These are phyloP conservation scores for Chloroceryle amazona DNA, from an alignment of 2,797 vertebrate genomes.

Conservation along the genomic window DNA sequence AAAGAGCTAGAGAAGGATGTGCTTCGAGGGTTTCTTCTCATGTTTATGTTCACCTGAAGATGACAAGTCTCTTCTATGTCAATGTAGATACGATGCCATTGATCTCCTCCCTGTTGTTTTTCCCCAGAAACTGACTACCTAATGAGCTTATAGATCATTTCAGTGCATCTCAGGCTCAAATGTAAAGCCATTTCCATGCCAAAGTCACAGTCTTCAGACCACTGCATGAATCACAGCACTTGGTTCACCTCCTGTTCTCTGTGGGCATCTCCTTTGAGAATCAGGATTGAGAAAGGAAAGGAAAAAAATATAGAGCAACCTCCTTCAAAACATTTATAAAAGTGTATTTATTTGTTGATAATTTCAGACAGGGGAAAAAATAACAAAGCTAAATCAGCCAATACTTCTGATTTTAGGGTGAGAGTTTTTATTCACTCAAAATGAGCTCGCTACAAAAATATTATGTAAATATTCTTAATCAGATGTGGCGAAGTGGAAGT, in stretches of 20 bases:
- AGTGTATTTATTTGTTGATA: not conserved
- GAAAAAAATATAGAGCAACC: not conserved
- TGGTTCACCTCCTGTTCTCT: not conserved
- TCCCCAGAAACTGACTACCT: not conserved
- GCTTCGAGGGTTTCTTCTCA: constrained; percentile 1
- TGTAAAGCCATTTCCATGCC: not conserved
- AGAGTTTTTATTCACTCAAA: not conserved
- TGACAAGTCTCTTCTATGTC: not conserved
- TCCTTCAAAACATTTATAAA: not conserved
- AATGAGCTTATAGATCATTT: not conserved
- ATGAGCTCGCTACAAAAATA: not conserved
- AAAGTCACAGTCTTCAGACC: constrained; percentile 24
- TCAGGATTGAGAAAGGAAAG: not conserved
- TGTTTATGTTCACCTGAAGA: constrained; percentile 43
- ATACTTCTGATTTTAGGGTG: not conserved
- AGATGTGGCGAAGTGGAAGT: not conserved
- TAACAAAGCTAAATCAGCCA: not conserved
- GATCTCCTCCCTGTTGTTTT: constrained; percentile 26
- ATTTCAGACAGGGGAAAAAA: not conserved
- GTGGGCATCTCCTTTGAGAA: not conserved
- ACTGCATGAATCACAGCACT: not conserved
- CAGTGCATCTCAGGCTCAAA: not conserved
- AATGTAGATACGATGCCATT: constrained; percentile 8
- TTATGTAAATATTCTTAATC: not conserved
- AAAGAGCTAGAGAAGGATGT: not conserved